Percentiles rank a stretch among this genome's conserved stretches.
phyloP scores from a whole-genome alignment of 1,140 invertebrate species.

The Philaenus spumarius region DNA sequence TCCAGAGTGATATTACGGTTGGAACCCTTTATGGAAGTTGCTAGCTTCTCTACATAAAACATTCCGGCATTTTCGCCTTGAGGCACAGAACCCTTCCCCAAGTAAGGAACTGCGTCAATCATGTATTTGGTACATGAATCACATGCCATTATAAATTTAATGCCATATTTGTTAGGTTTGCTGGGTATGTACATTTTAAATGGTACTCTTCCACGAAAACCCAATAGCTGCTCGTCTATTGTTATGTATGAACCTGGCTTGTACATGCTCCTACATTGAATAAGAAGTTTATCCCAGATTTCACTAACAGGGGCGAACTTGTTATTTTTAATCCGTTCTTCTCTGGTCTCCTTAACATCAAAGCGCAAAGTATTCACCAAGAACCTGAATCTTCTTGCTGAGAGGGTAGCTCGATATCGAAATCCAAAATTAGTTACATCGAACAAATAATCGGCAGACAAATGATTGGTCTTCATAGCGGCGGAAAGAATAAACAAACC shows the following conservation, averaged over 20 bases:
- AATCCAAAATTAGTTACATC: slow-evolving; percentile 24
- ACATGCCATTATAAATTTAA: slow-evolving; percentile 41
- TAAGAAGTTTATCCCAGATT: slow-evolving; percentile 29
- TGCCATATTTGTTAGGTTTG: too few species aligned
- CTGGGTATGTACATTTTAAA: slow-evolving; percentile 42
- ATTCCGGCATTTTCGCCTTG: slow-evolving; percentile 12
- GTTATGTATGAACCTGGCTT: slow-evolving; percentile 27
- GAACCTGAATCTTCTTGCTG: slow-evolving; percentile 34
- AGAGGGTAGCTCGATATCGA: slow-evolving; percentile 32
- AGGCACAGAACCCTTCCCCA: slow-evolving; percentile 31
- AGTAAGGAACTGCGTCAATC: slow-evolving; percentile 35
- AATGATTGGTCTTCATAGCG: slow-evolving; percentile 30
- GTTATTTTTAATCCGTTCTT: slow-evolving; percentile 22
- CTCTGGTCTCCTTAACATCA: slow-evolving; percentile 33
- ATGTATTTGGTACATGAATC: slow-evolving; percentile 35
- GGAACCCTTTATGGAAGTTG: slow-evolving; percentile 28
- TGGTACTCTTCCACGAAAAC: slow-evolving; percentile 38
- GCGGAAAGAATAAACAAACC: slow-evolving; percentile 27
- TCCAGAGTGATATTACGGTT: slow-evolving; percentile 35
- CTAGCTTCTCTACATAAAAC: slow-evolving; percentile 30
- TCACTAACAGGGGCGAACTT: slow-evolving; percentile 29
- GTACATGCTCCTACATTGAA: slow-evolving; percentile 31
- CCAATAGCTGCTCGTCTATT: slow-evolving; percentile 38
- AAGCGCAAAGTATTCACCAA: slow-evolving; percentile 35
- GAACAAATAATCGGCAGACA: slow-evolving; percentile 27